These are phyloP conservation scores for Eupithecia pulchellata DNA, from an alignment of 2,888 invertebrate species.

Conservation along the genomic window DNA sequence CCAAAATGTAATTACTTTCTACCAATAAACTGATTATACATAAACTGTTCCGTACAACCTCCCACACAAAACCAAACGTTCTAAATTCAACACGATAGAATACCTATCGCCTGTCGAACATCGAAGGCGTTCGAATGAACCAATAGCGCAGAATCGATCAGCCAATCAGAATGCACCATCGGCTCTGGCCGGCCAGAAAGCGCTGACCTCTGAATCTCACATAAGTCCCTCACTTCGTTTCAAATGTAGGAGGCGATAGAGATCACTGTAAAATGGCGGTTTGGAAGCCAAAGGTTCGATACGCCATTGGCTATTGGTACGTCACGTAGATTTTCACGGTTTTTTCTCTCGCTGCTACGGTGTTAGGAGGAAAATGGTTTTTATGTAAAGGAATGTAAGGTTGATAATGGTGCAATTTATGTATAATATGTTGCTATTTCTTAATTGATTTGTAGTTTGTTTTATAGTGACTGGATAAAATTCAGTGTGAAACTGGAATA, in stretches of 20 bases:
- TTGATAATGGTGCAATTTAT: neutral
- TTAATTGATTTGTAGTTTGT: neutral
- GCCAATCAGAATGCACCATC: slow-evolving; percentile 71
- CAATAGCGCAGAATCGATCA: slow-evolving; percentile 87
- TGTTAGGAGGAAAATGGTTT: slow-evolving; percentile 54
- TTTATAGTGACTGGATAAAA: neutral
- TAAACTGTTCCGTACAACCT: neutral
- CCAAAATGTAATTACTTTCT: neutral
- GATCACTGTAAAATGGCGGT: slow-evolving; percentile 48
- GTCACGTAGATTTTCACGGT: slow-evolving; percentile 80
- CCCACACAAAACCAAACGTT: slow-evolving; percentile 38
- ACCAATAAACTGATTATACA: neutral
- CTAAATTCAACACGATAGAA: slow-evolving; percentile 52
- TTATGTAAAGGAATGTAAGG: slow-evolving; percentile 14
- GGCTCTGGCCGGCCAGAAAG: slow-evolving; percentile 58
- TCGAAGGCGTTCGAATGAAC: slow-evolving; percentile 61
- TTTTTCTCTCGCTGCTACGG: slow-evolving; percentile 62
- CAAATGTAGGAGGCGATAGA: slow-evolving; percentile 47
- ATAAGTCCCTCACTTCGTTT: slow-evolving; percentile 5
- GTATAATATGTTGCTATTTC: neutral
- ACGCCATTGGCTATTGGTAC: slow-evolving; percentile 78
- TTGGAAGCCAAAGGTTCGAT: slow-evolving; percentile 73
- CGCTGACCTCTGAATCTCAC: slow-evolving; percentile 47
- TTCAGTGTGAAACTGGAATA: neutral
- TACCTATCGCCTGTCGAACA: slow-evolving; percentile 68